phyloP scores from a whole-genome alignment of 2,113 vertebrate genomes.

The Xiphias gladius region DNA sequence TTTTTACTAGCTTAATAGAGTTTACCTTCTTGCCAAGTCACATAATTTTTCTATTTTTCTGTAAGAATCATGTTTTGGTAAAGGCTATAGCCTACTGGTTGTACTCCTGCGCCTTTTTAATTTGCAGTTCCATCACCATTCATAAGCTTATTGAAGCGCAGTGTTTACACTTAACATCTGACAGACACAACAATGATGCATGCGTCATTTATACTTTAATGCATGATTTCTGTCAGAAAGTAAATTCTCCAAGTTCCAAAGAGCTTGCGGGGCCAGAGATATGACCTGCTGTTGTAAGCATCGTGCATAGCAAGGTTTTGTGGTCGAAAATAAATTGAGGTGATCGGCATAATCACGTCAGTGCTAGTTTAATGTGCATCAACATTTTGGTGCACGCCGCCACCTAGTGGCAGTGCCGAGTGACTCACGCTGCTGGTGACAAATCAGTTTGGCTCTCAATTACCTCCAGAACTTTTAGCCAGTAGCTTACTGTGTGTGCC shows the following conservation, averaged over 20 bases:
- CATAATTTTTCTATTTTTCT: neutral
- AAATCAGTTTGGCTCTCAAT: neutral
- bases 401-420: conserved; percentile 59
- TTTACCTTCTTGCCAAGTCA: neutral
- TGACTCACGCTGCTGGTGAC: neutral
- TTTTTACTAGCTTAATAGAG: neutral
- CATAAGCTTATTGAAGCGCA: neutral
- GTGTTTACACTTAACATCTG: neutral
- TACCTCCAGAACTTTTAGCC: neutral
- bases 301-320: conserved; percentile 4
- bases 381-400: conserved; percentile 42
- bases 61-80: neutral
- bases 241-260: fast-evolving
- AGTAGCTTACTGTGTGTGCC: neutral
- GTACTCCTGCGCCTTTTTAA: neutral
- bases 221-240: neutral
- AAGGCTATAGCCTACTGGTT: neutral
- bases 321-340: conserved; percentile 30
- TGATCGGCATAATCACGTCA: conserved; percentile 46
- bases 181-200: neutral
- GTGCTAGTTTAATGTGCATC: neutral
- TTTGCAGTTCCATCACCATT: neutral
- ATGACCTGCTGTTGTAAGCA: fast-evolving
- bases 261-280: neutral
- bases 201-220: neutral